Conservation (phyloP, 2,113 vertebrate species). For the Hyperopisus bebe region DNA sequence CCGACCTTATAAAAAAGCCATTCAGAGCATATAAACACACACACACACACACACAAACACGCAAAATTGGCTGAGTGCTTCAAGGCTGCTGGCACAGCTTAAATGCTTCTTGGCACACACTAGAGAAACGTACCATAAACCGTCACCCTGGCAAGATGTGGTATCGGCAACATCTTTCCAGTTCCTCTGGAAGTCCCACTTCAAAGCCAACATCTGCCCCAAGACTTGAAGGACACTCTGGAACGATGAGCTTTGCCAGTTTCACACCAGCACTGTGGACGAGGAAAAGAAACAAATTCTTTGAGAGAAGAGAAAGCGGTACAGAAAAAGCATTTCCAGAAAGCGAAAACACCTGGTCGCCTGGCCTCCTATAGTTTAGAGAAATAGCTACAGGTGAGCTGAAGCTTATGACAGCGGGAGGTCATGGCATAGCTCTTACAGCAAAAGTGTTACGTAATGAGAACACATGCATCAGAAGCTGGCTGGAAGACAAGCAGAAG, state of each 20-base stretch:
- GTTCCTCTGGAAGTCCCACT: slow-evolving; percentile 71
- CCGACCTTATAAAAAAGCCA: no score
- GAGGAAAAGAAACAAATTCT: background rate
- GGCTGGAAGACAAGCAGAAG: background rate
- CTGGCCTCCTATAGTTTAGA: background rate
- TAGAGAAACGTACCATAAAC: slow-evolving; percentile 75
- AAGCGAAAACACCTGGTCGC: background rate
- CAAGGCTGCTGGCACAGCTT: background rate
- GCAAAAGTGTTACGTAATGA: background rate
- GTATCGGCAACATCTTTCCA: slow-evolving; percentile 71
- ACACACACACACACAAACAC: no score
- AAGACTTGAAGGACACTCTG: slow-evolving; percentile 90
- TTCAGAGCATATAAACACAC: background rate
- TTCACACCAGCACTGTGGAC: background rate
- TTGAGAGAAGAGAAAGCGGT: background rate
- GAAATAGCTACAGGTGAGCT: background rate
- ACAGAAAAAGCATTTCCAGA: background rate
- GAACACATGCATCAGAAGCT: background rate
- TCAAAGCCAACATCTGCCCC: slow-evolving; percentile 75
- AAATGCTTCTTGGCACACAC: background rate
- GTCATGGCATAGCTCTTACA: background rate
- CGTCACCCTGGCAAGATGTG: slow-evolving; percentile 71
- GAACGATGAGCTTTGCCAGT: background rate
- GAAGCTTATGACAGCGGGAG: background rate
- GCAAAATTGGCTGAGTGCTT: background rate